Base-by-base conservation (phyloP, 2,113 vertebrate species). In the Telmatochromis brachygnathus region DNA sequence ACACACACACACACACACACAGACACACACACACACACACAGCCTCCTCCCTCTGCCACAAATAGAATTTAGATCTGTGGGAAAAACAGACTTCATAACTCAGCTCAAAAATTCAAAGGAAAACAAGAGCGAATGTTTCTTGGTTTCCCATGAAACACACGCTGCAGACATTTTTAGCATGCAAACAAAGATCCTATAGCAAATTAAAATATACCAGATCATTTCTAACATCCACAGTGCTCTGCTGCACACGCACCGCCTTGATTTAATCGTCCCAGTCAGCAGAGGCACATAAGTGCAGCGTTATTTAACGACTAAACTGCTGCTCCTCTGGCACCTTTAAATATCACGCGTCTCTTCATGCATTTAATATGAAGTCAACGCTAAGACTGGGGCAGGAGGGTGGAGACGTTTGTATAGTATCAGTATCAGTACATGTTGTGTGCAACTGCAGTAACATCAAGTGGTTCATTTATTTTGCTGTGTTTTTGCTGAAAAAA, bases 61-160 rank as follows among this genome's bases (percentile, higher is more conserved):
- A 73, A 73, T 26, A 26, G 37, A 45, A 73, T 45, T 42, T 73
- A 73, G 65, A 73, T 73, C 65, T 73, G 37, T 73, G 37, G 65
- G 65, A 28, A 75, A 77, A 47, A 12, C 70, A 28, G 42, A 19
- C 14, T 75, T 47, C 6, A 75, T 47, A 75, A 12, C 70, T 19
- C 15, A 45, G 39, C 13, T 73, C 37, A 73, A 0, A 73, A 10
- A 26, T 4, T 19, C 9, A 75, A 75, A 75, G 70, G 3, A 75
- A 75, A 47, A 28, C 23, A 75, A 75, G 37, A 39, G 42, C 14
- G 4, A 30, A 19, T 12, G 26, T 75, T 49, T 75, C 14, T 28
- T 75, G 70, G 21, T 28, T 30, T 77, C 70, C 15, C 70, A 49
- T 12, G 70, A 47, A 30, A 49, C 14, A 49, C 42, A 28, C 1